phyloP scores from a whole-genome alignment of 2,113 vertebrate species.

The Genyomyrus donnyi region DNA sequence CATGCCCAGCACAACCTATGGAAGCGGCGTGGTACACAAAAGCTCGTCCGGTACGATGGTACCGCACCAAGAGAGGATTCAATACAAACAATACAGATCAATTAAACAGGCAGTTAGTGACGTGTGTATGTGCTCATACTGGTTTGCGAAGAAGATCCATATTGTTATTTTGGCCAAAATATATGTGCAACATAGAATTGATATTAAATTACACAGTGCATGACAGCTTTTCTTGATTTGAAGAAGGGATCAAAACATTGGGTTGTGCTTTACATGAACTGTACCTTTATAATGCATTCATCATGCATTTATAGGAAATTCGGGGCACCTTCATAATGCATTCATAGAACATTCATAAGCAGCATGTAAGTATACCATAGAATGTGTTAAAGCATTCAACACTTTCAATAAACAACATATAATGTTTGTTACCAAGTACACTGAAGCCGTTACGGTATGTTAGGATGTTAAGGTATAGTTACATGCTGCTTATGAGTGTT shows the following conservation, averaged over 20 bases:
- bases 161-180: background rate
- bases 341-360: background rate
- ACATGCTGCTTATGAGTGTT: background rate
- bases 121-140: background rate
- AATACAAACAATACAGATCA: background rate
- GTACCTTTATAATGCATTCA: background rate
- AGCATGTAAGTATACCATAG: background rate
- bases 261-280: background rate
- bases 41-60: conserved; percentile 30
- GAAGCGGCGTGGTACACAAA: conserved; percentile 1
- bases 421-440: background rate
- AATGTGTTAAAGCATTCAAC: background rate
- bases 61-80: background rate
- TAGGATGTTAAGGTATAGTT: background rate
- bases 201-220: background rate
- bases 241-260: background rate
- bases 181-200: background rate
- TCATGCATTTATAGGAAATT: background rate
- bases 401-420: background rate
- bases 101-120: background rate
- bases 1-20: conserved; percentile 13
- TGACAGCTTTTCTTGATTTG: background rate
- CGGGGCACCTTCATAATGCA: background rate
- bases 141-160: background rate
- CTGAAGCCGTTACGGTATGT: background rate